Conservation (phyloP, 2,113 vertebrate species). For the Clupea harengus region DNA sequence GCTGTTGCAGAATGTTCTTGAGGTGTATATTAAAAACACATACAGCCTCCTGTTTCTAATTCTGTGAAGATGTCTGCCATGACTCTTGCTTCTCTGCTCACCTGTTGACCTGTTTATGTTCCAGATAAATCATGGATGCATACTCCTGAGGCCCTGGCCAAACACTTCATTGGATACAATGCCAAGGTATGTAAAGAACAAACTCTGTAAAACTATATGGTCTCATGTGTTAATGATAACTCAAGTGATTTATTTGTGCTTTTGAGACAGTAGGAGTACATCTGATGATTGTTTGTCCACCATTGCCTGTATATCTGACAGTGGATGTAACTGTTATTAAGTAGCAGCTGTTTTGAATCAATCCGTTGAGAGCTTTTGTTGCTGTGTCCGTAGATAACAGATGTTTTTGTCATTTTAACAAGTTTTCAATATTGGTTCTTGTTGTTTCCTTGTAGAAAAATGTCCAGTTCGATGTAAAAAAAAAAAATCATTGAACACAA, state of each 20-base stretch:
- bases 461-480: neutral
- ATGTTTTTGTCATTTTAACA: neutral
- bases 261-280: neutral
- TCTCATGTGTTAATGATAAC: neutral
- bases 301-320: neutral
- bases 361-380: neutral
- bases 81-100: neutral
- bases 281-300: neutral
- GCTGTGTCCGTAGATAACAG: neutral
- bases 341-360: neutral
- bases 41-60: neutral
- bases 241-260: neutral
- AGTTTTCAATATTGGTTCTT: neutral
- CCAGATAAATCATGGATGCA: slow-evolving; percentile 99
- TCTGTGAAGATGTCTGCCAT: neutral
- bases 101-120: slow-evolving; percentile 53
- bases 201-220: neutral
- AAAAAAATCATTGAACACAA: neutral
- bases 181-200: slow-evolving; percentile 82
- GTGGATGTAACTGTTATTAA: neutral
- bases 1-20: neutral
- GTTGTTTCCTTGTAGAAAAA: neutral
- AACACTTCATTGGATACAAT: slow-evolving; percentile 96
- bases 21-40: neutral
- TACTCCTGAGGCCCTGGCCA: slow-evolving; percentile 93